A percentile compares a stretch with the other conserved stretches of the same genome.
Evolutionary conservation across 2,797 vertebrate genomes (phyloP).

Genomic region (Enteromius mattozi): DNA sequence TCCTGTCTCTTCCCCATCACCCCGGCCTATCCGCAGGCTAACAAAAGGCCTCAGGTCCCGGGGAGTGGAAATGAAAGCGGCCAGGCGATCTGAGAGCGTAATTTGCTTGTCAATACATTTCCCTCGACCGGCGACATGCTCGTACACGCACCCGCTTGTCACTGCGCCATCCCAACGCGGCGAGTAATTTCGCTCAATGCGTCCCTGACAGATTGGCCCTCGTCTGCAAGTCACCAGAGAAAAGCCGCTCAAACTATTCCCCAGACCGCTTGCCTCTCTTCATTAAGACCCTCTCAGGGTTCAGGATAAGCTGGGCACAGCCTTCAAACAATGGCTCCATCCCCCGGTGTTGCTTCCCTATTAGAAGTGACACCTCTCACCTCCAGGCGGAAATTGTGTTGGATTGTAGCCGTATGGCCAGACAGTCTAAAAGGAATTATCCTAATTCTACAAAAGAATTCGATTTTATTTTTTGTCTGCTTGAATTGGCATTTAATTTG

Average conservation of each 20-base stretch:
- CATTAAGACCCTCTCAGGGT: slow-evolving; percentile 91
- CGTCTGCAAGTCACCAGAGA: slow-evolving; percentile 91
- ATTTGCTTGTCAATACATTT: slow-evolving; percentile 95
- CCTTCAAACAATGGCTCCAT: slow-evolving; percentile 79
- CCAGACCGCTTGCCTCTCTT: slow-evolving; percentile 91
- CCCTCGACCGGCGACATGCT: slow-evolving; percentile 65
- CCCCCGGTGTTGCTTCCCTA: slow-evolving; percentile 75
- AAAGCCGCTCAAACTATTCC: slow-evolving; percentile 91
- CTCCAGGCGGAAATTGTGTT: slow-evolving; percentile 80
- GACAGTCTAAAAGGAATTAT: slow-evolving; percentile 72
- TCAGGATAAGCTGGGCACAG: slow-evolving; percentile 76
- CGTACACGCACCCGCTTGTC: slow-evolving; percentile 80
- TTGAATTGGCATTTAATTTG: slow-evolving; percentile 72
- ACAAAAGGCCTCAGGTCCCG: slow-evolving; percentile 81
- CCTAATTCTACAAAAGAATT: slow-evolving; percentile 80
- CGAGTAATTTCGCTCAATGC: slow-evolving; percentile 95
- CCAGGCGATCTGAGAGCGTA: slow-evolving; percentile 84
- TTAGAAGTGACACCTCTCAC: slow-evolving; percentile 84
- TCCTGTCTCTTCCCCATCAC: slow-evolving; percentile 60
- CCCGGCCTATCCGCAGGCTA: slow-evolving; percentile 72
- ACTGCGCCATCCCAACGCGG: slow-evolving; percentile 85
- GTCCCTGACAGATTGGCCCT: slow-evolving; percentile 96
- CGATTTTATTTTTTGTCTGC: slow-evolving; percentile 66
- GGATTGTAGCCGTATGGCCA: slow-evolving; percentile 67
- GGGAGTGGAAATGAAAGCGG: slow-evolving; percentile 83